Evolutionary conservation across 1,140 invertebrate genomes (phyloP), one percentile per base, ranked within the genome.

Genomic region (Macrotrachela quadricornifera): DNA sequence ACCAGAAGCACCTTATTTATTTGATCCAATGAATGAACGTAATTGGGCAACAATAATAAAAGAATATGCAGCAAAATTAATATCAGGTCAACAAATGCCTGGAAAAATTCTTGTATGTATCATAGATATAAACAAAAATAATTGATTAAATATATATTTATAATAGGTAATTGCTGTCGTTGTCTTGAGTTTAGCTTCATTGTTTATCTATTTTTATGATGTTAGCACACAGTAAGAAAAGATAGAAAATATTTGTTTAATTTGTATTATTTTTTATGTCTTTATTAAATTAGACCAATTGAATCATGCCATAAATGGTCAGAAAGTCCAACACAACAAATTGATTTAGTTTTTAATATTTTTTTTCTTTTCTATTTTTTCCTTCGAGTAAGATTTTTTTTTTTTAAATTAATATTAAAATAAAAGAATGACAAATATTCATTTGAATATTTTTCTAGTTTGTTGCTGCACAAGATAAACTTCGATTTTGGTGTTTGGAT

Each of bases 181-280:
- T 78, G 82, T 96, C 71, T 80, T 97, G 73, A 96, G 91, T 76
- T 95, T 99, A 77, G 91, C 90, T 70, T 99, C 94, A 68, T 79
- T 99, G 65, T 83, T 96, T 74, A 97, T 99, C 76, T 99, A 97
- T 77, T 97, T 99, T 79, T 88, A 96, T 74, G 92, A 99, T 77
- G 91, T 92, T 70, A 80, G 85, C 91, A 79, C 83, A 74, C 74
- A 51, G 42, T 58, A 45, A 39, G n/a, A 53, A 48, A 30, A 30
- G 21, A 30, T 30, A 40, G 51, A 48, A 59, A 36, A 13, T 42
- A 15, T 14, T 53, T 12, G 57, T 16, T 57, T 15, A 49, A 36
- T 42, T 52, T 37, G 9, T 59, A 14, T 10, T 8, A n/a, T 30
- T 17, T 30, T 63, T 37, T 55, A 21, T 51, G 42, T 39, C 37